Base-by-base conservation (phyloP, 1,140 invertebrate species). In the Bacillus rossius region DNA sequence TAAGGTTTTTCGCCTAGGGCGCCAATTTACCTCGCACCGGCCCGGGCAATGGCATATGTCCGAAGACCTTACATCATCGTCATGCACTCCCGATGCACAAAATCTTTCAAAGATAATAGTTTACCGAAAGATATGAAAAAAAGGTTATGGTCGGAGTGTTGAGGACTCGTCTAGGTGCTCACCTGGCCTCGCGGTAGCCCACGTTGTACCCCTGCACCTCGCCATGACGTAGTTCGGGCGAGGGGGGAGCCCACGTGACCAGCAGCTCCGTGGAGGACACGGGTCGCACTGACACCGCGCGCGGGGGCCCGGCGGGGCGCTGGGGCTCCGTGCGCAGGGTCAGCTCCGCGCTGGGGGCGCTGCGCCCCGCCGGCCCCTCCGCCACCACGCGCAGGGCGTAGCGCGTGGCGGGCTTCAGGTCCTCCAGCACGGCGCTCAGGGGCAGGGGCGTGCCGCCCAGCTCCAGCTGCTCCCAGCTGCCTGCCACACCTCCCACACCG, bases 351-450 rank as follows among this genome's bases (percentile, higher is more conserved):
- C 88, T 89, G 0, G 88, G 84, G 3, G 77, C 71, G 64, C 89
- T 89, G 61, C 81, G 77, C 2, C 89, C 89, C 0, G 89, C 84
- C 3, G 84, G 81, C 19, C 90, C 90, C 70, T 88, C 85, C 1
- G 89, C 89, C 54, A 87, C 80, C 0, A 93, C 79, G 14, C 88
- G 75, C 55, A 93, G 81, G 1, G 81, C 76, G 65, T 93, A 94
- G 43, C 76, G 79, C 0, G 87, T 92, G 0, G 89, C 86, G 7
- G 91, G 90, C 67, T 88, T 86, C 0, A 94, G 68, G 61, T 86
- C 82, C 61, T 86, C 84, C 25, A 88, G 80, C 8, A 85, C 63
- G 0, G 84, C 81, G 20, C 80, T 80, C 51, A 79, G 84, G 2
- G 76, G 77, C 17, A 81, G 60, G 1, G 84, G 81, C 7, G 81